These are phyloP conservation scores for Pseudois nayaur DNA, from an alignment of 2,113 vertebrate genomes.

Conservation along the genomic window DNA sequence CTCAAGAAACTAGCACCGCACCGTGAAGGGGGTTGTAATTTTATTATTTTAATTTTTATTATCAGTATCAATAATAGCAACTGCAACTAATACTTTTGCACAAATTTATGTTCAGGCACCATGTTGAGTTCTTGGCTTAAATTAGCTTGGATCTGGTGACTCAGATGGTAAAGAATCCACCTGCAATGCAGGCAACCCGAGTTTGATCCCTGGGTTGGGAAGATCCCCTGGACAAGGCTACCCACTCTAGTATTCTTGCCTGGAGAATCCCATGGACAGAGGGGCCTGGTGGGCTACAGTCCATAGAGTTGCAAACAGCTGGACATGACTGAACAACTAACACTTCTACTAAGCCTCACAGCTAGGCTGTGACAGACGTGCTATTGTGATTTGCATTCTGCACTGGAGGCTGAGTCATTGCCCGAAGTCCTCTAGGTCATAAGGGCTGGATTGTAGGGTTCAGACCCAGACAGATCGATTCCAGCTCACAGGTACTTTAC, in stretches of 20 bases:
- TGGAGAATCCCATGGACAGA: background rate
- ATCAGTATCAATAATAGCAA: background rate
- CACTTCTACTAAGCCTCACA: background rate
- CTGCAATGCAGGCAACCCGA: background rate
- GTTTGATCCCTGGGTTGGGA: background rate
- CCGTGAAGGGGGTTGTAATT: background rate
- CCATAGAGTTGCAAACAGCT: background rate
- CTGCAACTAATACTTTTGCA: background rate
- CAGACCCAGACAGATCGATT: background rate
- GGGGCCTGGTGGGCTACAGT: background rate
- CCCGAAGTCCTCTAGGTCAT: background rate
- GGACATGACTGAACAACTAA: background rate
- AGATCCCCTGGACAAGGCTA: background rate
- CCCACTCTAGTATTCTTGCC: background rate
- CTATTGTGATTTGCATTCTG: rapidly evolving
- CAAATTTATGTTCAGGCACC: background rate
- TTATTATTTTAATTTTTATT: background rate
- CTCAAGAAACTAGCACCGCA: background rate
- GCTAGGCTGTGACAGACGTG: rapidly evolving
- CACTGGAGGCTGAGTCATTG: rapidly evolving
- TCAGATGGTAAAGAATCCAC: background rate
- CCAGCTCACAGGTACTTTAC: background rate
- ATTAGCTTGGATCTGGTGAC: background rate
- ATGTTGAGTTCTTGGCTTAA: background rate
- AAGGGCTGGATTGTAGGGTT: background rate